phyloP scores from a whole-genome alignment of 2,113 vertebrate genomes.

The Strix aluco region DNA sequence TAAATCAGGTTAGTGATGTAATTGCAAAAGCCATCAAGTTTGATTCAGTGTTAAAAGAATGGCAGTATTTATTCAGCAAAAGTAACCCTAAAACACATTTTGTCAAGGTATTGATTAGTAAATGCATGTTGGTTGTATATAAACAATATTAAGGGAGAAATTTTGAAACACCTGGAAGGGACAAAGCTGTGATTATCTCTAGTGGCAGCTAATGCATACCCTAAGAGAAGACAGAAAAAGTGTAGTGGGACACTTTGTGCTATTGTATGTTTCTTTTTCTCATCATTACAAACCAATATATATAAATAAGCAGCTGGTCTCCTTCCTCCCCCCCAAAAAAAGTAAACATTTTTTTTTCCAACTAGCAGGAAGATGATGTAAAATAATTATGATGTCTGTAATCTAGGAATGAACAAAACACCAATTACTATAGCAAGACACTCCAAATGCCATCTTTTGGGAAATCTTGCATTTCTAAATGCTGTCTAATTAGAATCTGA shows the following conservation, averaged over 20 bases:
- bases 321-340: not conserved
- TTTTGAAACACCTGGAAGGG: not conserved
- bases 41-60: not conserved
- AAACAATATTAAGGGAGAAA: not conserved
- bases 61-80: not conserved
- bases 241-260: not conserved
- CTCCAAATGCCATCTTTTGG: not conserved
- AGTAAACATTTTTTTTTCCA: not conserved
- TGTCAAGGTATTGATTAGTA: not conserved
- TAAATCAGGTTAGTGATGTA: not conserved
- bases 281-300: not conserved
- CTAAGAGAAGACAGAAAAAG: not conserved
- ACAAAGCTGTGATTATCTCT: not conserved
- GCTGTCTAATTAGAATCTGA: not conserved
- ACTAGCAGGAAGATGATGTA: not conserved
- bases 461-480: not conserved
- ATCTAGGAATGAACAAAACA: not conserved
- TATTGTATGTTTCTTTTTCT: not conserved
- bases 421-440: not conserved
- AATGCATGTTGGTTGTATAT: not conserved
- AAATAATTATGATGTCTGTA: not conserved
- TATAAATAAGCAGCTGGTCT: not conserved
- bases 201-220: not conserved
- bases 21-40: not conserved
- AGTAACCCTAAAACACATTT: not conserved